Conservation (phyloP, 92 coral and sea anemone species). For the Epizoanthus scotinus region DNA sequence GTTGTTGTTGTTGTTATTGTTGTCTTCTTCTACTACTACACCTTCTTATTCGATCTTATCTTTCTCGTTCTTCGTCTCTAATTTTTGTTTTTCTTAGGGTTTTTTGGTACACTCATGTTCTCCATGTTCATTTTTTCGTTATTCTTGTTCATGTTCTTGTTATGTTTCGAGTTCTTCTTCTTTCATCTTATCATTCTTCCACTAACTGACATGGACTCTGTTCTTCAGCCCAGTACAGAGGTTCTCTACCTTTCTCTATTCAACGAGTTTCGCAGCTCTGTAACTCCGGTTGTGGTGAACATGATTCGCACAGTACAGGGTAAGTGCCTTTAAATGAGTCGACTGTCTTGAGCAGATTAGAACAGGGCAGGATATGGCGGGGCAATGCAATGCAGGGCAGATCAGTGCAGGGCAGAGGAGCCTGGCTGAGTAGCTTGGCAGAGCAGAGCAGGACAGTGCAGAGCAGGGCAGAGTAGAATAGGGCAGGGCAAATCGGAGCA, state of each 20-base stretch:
- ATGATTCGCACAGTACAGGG: conserved; percentile 86
- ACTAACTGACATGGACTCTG: too few species aligned
- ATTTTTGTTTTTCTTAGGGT: background rate
- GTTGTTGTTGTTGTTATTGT: background rate
- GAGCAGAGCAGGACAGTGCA: too few species aligned
- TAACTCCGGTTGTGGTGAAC: conserved; percentile 82
- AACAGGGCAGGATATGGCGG: background rate
- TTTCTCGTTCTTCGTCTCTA: background rate
- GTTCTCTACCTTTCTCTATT: conserved; percentile 76
- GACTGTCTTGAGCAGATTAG: background rate
- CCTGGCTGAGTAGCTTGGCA: too few species aligned
- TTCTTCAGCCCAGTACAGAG: conserved; percentile 78
- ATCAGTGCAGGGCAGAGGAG: too few species aligned
- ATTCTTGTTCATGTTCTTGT: too few species aligned
- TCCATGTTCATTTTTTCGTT: too few species aligned
- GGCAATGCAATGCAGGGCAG: too few species aligned
- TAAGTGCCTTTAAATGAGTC: conserved; percentile 22
- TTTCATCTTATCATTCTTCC: background rate
- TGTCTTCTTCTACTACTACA: too few species aligned
- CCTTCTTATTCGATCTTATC: background rate
- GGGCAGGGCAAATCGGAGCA: too few species aligned
- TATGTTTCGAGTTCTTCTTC: too few species aligned
- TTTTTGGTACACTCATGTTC: too few species aligned
- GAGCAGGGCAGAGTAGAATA: too few species aligned
- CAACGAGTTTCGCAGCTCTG: conserved; percentile 82